Conservation (phyloP, 2,888 invertebrate species). For the Sylvicola cinctus region DNA sequence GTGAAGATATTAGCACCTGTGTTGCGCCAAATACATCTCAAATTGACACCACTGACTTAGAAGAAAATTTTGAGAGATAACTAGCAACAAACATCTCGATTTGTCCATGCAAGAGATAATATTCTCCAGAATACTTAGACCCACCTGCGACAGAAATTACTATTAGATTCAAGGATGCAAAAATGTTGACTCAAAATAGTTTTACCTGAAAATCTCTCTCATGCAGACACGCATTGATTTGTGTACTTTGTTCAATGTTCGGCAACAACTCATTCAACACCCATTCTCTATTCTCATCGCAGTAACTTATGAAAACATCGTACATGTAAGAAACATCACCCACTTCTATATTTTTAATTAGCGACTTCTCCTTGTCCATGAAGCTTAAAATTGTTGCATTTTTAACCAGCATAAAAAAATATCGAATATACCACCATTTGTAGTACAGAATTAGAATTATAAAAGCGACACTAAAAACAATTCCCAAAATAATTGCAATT, state of each 20-base stretch:
- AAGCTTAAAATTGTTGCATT: constrained; percentile 34
- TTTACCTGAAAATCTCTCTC: constrained; percentile 45
- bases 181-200: background rate
- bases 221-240: constrained; percentile 42
- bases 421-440: constrained; percentile 33
- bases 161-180: constrained; percentile 2
- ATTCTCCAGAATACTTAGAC: constrained; percentile 45
- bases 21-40: constrained; percentile 49
- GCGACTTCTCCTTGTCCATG: constrained; percentile 25
- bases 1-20: constrained; percentile 27
- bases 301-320: constrained; percentile 50
- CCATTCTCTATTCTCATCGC: constrained; percentile 41
- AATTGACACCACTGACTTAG: constrained; percentile 53
- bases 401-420: constrained; percentile 34
- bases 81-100: constrained; percentile 38
- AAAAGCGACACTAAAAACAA: constrained; percentile 11
- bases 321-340: constrained; percentile 26
- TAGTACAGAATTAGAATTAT: constrained; percentile 20
- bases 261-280: constrained; percentile 39
- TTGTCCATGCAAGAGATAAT: constrained; percentile 47
- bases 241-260: constrained; percentile 34
- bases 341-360: constrained; percentile 6
- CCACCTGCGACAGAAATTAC: constrained; percentile 26
- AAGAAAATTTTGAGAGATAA: constrained; percentile 40
- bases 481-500: constrained; percentile 5